phyloP scores from a whole-genome alignment of 2,888 invertebrate genomes.

The Scaptomyza parva region DNA sequence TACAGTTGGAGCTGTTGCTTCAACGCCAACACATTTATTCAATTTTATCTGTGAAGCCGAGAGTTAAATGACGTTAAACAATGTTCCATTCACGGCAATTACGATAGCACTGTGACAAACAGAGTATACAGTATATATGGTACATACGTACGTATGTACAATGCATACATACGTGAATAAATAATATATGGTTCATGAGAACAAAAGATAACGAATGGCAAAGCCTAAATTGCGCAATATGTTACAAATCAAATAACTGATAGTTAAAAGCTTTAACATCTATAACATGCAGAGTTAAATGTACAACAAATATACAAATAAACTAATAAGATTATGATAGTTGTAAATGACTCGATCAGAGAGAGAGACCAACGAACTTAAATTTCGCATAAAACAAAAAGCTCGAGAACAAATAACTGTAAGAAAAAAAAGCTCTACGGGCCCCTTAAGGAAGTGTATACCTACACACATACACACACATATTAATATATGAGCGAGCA shows the following conservation, averaged over 20 bases:
- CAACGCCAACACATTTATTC: slow-evolving; percentile 48
- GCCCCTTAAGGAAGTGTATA: too few relatives aligned
- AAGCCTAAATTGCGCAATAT: background rate
- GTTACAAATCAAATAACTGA: background rate
- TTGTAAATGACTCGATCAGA: too few relatives aligned
- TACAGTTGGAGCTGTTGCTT: slow-evolving; percentile 8
- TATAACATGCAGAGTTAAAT: background rate
- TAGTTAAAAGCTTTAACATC: background rate
- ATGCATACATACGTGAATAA: background rate
- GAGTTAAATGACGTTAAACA: slow-evolving; percentile 32
- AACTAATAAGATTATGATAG: too few relatives aligned
- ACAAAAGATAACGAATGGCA: slow-evolving; percentile 17
- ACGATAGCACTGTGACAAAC: slow-evolving; percentile 36
- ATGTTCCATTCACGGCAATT: slow-evolving; percentile 29
- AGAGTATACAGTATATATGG: slow-evolving; percentile 25
- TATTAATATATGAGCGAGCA: too few relatives aligned
- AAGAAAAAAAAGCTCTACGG: too few relatives aligned
- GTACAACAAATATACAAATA: too few relatives aligned
- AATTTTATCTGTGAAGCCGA: slow-evolving; percentile 33
- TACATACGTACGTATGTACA: background rate
- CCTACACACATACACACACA: background rate
- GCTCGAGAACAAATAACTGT: too few relatives aligned
- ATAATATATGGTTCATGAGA: background rate
- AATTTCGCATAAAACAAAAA: too few relatives aligned
- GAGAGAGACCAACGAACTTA: too few relatives aligned